Percentiles rank a stretch among this genome's conserved stretches.
phyloP scores from a whole-genome alignment of 1,140 invertebrate species.

The Drosophila funebris region DNA sequence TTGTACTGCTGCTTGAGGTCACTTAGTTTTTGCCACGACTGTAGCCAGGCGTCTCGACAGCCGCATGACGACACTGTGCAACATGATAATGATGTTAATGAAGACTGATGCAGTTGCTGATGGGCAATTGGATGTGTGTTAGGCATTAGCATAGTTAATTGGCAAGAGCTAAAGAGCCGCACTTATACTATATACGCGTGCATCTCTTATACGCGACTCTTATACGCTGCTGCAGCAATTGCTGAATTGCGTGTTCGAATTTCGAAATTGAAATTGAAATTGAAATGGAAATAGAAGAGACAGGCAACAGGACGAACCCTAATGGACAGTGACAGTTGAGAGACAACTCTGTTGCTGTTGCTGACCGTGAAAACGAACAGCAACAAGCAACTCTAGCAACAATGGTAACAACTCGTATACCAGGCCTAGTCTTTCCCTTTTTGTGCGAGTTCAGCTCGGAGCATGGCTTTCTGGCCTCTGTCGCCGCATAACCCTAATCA shows the following conservation, averaged over 20 bases:
- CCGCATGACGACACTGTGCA: slow-evolving; percentile 21
- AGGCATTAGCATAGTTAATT: slow-evolving; percentile 37
- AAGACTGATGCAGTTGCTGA: slow-evolving; percentile 6
- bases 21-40: not conserved
- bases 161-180: not conserved
- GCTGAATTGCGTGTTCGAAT: slow-evolving; percentile 40
- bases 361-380: slow-evolving; percentile 43
- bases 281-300: not conserved
- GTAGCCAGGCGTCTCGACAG: not conserved
- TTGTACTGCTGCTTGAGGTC: slow-evolving; percentile 60
- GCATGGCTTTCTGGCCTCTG: slow-evolving; percentile 6
- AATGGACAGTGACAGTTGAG: not conserved
- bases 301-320: not conserved
- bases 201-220: slow-evolving; percentile 14
- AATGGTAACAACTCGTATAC: not conserved
- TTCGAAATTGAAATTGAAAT: not conserved
- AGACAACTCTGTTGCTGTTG: not conserved
- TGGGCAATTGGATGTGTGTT: slow-evolving; percentile 4
- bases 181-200: not conserved
- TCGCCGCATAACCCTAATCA: slow-evolving; percentile 73
- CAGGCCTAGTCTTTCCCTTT: not conserved
- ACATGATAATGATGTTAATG: not conserved
- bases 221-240: slow-evolving; percentile 25
- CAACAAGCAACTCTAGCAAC: slow-evolving; percentile 10
- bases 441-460: not conserved